These are phyloP conservation scores for Brachylomia viminalis DNA, from an alignment of 2,888 invertebrate genomes.

Conservation along the genomic window DNA sequence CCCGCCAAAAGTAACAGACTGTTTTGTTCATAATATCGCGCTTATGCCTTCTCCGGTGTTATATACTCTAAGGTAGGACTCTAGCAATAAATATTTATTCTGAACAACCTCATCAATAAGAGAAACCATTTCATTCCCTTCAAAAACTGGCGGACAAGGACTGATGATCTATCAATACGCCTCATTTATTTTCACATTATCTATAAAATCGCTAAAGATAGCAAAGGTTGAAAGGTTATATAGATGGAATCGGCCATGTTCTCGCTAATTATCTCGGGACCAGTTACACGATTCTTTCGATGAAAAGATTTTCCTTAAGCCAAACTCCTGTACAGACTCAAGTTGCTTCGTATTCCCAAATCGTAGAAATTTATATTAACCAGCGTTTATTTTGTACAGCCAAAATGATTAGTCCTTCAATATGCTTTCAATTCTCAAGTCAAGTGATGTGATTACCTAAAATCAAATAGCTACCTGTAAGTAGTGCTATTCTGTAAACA, in stretches of 20 bases:
- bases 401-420: background rate
- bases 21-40: too few relatives aligned
- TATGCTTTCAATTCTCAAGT: background rate
- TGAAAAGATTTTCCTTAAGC: slow-evolving; percentile 15
- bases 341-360: background rate
- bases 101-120: background rate
- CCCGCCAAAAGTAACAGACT: too few relatives aligned
- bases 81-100: background rate
- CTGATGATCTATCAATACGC: background rate
- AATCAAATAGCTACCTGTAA: background rate
- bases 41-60: too few relatives aligned
- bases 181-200: slow-evolving; percentile 11
- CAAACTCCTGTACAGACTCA: slow-evolving; percentile 1
- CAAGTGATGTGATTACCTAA: background rate
- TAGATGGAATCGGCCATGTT: background rate
- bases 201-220: background rate
- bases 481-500: too few relatives aligned
- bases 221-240: background rate
- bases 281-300: background rate
- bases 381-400: background rate
- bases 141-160: background rate
- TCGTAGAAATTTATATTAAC: background rate
- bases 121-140: background rate
- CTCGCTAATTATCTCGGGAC: slow-evolving; percentile 13
- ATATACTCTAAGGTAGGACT: too few relatives aligned